Conservation (phyloP, 2,797 vertebrate species). For the Percopsis omiscomaycus region DNA sequence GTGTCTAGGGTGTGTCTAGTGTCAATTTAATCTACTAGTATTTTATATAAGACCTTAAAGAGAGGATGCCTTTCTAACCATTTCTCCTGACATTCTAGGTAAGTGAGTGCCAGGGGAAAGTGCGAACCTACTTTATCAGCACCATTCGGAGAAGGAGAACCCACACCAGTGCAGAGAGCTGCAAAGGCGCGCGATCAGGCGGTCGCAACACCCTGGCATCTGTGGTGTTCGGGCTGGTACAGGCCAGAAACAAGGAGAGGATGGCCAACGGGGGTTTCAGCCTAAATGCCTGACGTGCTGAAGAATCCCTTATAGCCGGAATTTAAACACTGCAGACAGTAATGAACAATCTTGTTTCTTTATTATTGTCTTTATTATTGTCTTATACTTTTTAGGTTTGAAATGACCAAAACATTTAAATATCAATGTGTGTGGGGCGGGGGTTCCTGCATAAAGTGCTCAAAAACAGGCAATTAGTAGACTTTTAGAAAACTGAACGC, state of each 20-base stretch:
- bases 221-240: conserved; percentile 74
- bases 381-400: too few relatives aligned
- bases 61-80: background rate
- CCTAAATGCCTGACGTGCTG: conserved; percentile 40
- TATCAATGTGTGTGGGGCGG: too few relatives aligned
- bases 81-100: conserved; percentile 49
- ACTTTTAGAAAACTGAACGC: too few relatives aligned
- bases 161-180: conserved; percentile 13
- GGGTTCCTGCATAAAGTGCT: too few relatives aligned
- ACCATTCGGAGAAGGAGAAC: conserved; percentile 60
- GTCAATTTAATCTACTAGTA: too few relatives aligned
- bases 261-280: conserved; percentile 60
- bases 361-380: background rate
- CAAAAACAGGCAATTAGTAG: too few relatives aligned
- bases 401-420: too few relatives aligned
- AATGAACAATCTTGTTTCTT: background rate
- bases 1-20: too few relatives aligned
- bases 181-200: conserved; percentile 19
- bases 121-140: conserved; percentile 81
- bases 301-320: conserved; percentile 7
- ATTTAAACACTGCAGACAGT: too few relatives aligned
- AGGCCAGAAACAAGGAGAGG: conserved; percentile 74
- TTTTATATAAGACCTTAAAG: too few relatives aligned
- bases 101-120: conserved; percentile 74
- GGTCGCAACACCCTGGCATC: conserved; percentile 70